Conservation (phyloP, 2,797 vertebrate genomes). For the Artibeus jamaicensis region DNA sequence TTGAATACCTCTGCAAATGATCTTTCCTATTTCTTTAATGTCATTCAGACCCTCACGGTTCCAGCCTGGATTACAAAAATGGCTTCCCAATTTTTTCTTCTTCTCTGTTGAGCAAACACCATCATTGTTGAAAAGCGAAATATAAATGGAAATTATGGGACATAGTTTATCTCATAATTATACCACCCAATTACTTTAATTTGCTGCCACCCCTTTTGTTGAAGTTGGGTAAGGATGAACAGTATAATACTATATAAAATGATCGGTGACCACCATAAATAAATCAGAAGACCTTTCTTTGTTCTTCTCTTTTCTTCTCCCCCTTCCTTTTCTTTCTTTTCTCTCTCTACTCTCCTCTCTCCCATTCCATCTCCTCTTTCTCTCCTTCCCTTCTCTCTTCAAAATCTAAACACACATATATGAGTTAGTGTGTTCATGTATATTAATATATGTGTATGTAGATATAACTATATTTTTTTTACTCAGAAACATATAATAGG, state of each 20-base stretch:
- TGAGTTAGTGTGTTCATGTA: not conserved
- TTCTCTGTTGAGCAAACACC: not conserved
- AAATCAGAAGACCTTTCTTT: not conserved
- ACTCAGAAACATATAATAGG: not conserved
- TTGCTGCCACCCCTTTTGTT: not conserved
- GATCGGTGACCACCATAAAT: not conserved
- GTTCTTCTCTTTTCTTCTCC: not conserved
- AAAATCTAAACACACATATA: not conserved
- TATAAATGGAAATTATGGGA: not conserved
- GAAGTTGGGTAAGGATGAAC: not conserved
- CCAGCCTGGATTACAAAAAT: not conserved
- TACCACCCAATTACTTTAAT: not conserved
- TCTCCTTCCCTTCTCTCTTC: not conserved
- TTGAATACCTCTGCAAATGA: not conserved
- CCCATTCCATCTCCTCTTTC: not conserved
- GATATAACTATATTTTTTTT: not conserved
- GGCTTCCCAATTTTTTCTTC: not conserved
- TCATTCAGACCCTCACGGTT: not conserved
- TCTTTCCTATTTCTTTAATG: not conserved
- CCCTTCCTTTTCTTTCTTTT: not conserved
- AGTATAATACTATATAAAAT: not conserved
- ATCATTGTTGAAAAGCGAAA: not conserved
- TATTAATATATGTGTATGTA: not conserved
- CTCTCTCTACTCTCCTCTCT: no score
- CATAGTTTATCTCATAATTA: not conserved